Conservation (phyloP, 2,888 invertebrate species). For the Ecliptopera silaceata region DNA sequence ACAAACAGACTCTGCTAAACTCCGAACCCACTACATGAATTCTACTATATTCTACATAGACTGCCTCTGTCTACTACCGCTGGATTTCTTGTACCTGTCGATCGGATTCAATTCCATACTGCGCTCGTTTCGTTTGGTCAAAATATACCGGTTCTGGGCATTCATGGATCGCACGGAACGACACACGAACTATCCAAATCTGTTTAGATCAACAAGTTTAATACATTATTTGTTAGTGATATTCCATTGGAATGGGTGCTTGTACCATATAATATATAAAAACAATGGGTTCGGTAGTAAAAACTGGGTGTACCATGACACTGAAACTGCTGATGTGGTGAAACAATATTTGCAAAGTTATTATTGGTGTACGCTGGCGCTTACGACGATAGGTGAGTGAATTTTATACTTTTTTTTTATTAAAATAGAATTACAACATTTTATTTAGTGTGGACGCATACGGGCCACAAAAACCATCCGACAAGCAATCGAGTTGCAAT, state of each 20-base stretch:
- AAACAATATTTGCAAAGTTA: constrained; percentile 98
- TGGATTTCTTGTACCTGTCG: constrained; percentile 98
- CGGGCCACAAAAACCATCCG: too few species aligned
- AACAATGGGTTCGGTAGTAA: constrained; percentile 97
- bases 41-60: constrained; percentile 98
- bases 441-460: too few species aligned
- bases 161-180: constrained; percentile 99
- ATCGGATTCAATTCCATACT: constrained; percentile 98
- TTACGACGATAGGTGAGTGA: constrained; percentile 94
- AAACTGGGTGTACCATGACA: constrained; percentile 95
- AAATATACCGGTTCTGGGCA: constrained; percentile 99
- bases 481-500: too few species aligned
- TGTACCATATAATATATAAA: constrained; percentile 98
- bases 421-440: too few species aligned
- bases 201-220: constrained; percentile 95
- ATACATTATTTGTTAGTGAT: constrained; percentile 98
- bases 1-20: constrained; percentile 96
- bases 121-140: constrained; percentile 97
- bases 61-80: constrained; percentile 97
- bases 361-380: constrained; percentile 98
- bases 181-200: constrained; percentile 99
- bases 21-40: constrained; percentile 98
- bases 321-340: constrained; percentile 93
- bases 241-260: constrained; percentile 99
- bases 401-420: constrained; percentile 8